These are phyloP conservation scores for Sylvia atricapilla DNA, from an alignment of 2,113 vertebrate genomes.

Conservation along the genomic window DNA sequence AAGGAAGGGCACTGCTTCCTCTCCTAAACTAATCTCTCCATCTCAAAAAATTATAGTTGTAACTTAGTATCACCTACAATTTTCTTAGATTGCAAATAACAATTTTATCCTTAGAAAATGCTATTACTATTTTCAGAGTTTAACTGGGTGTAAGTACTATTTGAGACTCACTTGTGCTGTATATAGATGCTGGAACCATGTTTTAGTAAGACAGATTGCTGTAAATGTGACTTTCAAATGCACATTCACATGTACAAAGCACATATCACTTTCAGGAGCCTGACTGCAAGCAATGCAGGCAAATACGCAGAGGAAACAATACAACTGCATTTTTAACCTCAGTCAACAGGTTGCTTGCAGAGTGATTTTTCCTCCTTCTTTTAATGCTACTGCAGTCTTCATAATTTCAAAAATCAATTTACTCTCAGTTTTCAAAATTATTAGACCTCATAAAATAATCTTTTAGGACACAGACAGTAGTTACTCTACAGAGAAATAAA, in stretches of 20 bases:
- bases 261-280: not conserved
- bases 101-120: not conserved
- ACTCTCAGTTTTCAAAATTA: not conserved
- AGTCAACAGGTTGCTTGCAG: not conserved
- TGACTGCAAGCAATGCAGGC: not conserved
- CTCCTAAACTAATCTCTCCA: not conserved
- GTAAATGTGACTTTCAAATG: not conserved
- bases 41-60: not conserved
- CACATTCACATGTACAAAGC: not conserved
- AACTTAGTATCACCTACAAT: not conserved
- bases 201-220: not conserved
- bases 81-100: not conserved
- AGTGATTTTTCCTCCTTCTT: not conserved
- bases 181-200: rapidly evolving
- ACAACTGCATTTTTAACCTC: not conserved
- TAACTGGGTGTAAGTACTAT: not conserved
- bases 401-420: not conserved
- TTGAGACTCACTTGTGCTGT: not conserved
- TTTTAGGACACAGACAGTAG: not conserved
- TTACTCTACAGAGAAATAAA: not conserved
- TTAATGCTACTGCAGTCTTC: not conserved
- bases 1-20: not conserved
- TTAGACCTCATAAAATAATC: not conserved
- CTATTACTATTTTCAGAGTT: not conserved
- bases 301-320: not conserved